These are phyloP conservation scores for Ormyrus thymus DNA, from an alignment of 2,888 invertebrate species.

Conservation along the genomic window DNA sequence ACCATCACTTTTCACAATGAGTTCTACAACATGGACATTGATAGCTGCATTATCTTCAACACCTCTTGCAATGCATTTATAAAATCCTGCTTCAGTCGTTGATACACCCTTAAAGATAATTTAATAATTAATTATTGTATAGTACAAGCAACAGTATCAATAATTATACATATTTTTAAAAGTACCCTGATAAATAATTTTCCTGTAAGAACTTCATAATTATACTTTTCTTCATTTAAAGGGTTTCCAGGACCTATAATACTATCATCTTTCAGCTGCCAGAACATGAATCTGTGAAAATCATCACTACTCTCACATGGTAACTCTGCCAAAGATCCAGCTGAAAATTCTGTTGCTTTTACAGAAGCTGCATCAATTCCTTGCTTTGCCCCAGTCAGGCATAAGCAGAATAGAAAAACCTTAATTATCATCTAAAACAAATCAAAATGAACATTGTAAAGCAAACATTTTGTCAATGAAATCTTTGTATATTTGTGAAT, in stretches of 20 bases:
- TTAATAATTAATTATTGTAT: conserved; percentile 3
- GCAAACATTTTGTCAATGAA: not conserved
- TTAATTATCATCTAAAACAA: conserved; percentile 50
- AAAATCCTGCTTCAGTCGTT: conserved; percentile 80
- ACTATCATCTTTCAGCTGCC: conserved; percentile 78
- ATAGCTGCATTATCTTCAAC: conserved; percentile 76
- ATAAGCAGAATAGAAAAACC: conserved; percentile 59
- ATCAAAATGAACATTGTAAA: conserved; percentile 6
- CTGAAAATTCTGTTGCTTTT: conserved; percentile 76
- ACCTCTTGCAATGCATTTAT: conserved; percentile 81
- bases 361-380: conserved; percentile 58
- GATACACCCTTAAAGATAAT: conserved; percentile 77
- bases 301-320: conserved; percentile 81
- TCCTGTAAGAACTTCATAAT: conserved; percentile 83
- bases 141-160: not conserved
- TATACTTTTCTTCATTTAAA: conserved; percentile 80
- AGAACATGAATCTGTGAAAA: conserved; percentile 82
- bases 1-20: conserved; percentile 78
- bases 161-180: conserved; percentile 14
- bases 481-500: conserved; percentile 18
- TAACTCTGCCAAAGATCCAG: conserved; percentile 79
- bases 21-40: conserved; percentile 78
- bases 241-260: conserved; percentile 81
- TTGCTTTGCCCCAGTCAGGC: conserved; percentile 55
- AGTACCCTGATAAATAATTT: conserved; percentile 80